Evolutionary conservation across 2,113 vertebrate genomes (phyloP).

Genomic region (Lonchura striata): DNA sequence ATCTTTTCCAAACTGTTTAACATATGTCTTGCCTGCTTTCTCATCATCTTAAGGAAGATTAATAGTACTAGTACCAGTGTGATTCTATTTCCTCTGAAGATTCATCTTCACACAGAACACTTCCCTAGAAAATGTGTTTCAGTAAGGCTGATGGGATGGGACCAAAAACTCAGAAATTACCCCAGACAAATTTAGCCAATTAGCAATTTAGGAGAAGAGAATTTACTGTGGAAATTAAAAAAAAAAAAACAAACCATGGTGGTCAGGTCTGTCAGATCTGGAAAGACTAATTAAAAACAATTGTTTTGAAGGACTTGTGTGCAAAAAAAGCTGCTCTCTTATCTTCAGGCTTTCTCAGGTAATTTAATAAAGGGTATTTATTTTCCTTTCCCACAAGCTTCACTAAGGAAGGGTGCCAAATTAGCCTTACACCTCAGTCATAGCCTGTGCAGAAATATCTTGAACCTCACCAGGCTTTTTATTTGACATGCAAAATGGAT

Average conservation of each 20-base stretch:
- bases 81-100: background rate
- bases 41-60: background rate
- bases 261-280: background rate
- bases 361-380: background rate
- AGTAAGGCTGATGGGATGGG: background rate
- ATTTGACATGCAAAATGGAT: background rate
- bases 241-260: background rate
- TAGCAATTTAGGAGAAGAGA: background rate
- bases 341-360: background rate
- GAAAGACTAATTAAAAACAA: background rate
- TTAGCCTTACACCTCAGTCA: background rate
- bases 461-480: background rate
- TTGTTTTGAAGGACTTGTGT: background rate
- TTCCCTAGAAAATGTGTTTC: background rate
- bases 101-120: background rate
- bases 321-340: background rate
- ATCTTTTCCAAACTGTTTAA: background rate
- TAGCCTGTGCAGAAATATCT: background rate
- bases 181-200: background rate
- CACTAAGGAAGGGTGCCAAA: background rate
- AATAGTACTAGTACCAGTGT: background rate
- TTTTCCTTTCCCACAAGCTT: background rate
- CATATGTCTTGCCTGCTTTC: background rate
- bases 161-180: background rate
- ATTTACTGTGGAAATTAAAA: background rate